A percentile compares a stretch with the other conserved stretches of the same genome.
Evolutionary conservation across 1,140 invertebrate species (phyloP).

Genomic region (Drosophila truncata): DNA sequence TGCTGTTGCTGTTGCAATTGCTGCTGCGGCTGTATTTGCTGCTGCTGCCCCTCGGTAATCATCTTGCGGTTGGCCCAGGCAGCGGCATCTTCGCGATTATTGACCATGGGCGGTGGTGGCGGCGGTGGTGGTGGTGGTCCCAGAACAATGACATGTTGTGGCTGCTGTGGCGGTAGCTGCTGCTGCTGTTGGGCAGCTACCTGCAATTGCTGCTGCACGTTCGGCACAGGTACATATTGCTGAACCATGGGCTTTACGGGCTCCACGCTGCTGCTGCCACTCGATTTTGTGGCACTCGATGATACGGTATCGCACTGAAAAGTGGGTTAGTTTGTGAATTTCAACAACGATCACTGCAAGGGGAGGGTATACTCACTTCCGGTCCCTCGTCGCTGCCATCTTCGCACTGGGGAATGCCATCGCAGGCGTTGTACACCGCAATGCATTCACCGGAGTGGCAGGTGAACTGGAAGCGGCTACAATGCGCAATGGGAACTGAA

Average conservation of each 20-base stretch:
- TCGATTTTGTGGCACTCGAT: conserved; percentile 49
- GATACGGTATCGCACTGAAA: conserved; percentile 67
- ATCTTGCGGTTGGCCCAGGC: conserved; percentile 81
- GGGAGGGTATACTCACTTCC: conserved; percentile 87
- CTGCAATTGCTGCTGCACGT: conserved; percentile 63
- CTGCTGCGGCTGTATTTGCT: conserved; percentile 24
- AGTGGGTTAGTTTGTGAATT: conserved; percentile 30
- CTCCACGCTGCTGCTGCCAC: conserved; percentile 41
- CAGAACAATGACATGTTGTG: conserved; percentile 57
- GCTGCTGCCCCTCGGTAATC: conserved; percentile 58
- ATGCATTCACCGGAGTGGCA: conserved; percentile 96
- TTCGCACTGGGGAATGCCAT: conserved; percentile 96
- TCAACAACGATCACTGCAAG: not conserved
- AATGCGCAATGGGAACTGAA: conserved; percentile 84
- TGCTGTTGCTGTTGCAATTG: conserved; percentile 47
- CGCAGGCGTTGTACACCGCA: conserved; percentile 97
- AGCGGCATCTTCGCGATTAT: conserved; percentile 79
- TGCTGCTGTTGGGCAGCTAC: conserved; percentile 42
- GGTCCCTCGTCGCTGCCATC: conserved; percentile 96
- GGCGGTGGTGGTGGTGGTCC: conserved; percentile 65
- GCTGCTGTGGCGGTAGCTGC: conserved; percentile 42
- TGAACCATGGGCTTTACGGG: conserved; percentile 40
- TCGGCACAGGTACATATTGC: conserved; percentile 61
- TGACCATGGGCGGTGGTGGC: conserved; percentile 64
- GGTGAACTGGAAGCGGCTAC: conserved; percentile 94